Evolutionary conservation across 2,797 vertebrate genomes (phyloP), one percentile per base, ranked within the genome.

Genomic region (Pampus argenteus): DNA sequence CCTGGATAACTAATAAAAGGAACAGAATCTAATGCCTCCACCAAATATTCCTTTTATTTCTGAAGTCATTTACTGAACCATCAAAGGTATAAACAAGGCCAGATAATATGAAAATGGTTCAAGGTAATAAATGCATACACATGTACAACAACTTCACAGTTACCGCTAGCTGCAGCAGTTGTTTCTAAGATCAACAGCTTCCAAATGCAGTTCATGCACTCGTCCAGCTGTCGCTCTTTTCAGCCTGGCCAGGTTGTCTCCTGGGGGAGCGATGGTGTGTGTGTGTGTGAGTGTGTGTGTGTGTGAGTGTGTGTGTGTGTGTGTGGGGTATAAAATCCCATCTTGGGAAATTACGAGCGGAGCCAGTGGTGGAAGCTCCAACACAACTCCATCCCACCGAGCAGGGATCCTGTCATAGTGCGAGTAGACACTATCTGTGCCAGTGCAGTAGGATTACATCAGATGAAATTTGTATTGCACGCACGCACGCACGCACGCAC

Each of bases 191-290:
- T 77, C 45, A 55, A 28, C 70, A 51, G 38, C 64, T 55, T 72
- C 61, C 48, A 72, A 51, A 48, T 49, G 65, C 42, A 28, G 31
- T 58, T n/a, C 51, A 38, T 26, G 28, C 49, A 36, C 50, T 50
- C 67, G 18, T 51, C 78, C 86, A 83, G 79, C 86, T 86, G 80
- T 80, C 72, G 26, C 60, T 40, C 67, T 61, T 42, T 50, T 3
- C 17, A 78, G 71, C 55, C 51, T 0, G 15, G 76, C 68, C 59
- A 75, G 34, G 45, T 69, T 77, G 58, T 70, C 23, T 67, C 60
- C 40, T 40, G 47, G 10, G 69, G 54, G 22, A 26, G 42, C 47
- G 18, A 49, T 1, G 9, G 57, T 44, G 34, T n/a, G 18, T 17
- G 26, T 36, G 48, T 28, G 49, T 17, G 26, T 36, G 48, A n/a